Base-by-base conservation (phyloP, 2,113 vertebrate species). In the Phrynosoma blainvillii region DNA sequence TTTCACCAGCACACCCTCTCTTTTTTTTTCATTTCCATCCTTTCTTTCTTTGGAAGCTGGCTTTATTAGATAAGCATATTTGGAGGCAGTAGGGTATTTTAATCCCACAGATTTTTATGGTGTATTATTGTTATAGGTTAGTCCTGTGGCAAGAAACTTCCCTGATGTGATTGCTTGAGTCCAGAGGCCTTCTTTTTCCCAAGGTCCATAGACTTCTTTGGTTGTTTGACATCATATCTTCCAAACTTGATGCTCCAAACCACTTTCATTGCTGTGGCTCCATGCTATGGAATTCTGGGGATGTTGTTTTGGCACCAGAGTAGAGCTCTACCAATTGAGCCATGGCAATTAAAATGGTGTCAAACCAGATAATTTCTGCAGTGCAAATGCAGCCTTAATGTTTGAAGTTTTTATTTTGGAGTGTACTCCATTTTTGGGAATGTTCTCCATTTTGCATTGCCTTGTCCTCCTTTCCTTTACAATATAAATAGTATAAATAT, bases 61-160 rank as follows among this genome's bases (percentile, higher is more conserved):
- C 81, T 88, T 92, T 90, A 95, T 93, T 93, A 95, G 91, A 95
- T 95, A 88, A 77, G 93, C 92, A 94, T 91, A 92, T 79, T 73
- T 40, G 54, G 40, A 85, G n/a, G 25, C 88, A 90, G n/a, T 66
- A 89, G 79, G 86, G 16, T 80, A 65, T 74, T 90, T 80, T 92
- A 36, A 84, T 79, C 56, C 30, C 92, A 87, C 47, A 80, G 59
- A 74, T 76, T 87, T 94, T 89, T 11, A 52, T 23, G 16, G 5
- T 59, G 32, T 8, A 87, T 10, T 13, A 25, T 73, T 80, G 20
- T 25, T 79, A 92, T 62, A 52, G 54, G 84, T 23, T 32, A 74
- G 80, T 90, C 54, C 14, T 42, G 20, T 59, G 88, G 65, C 70
- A 23, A 90, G 2, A 16, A 36, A 23, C 6, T 21, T 23, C 52